phyloP scores from a whole-genome alignment of 2,113 vertebrate species.

The Perca fluviatilis region DNA sequence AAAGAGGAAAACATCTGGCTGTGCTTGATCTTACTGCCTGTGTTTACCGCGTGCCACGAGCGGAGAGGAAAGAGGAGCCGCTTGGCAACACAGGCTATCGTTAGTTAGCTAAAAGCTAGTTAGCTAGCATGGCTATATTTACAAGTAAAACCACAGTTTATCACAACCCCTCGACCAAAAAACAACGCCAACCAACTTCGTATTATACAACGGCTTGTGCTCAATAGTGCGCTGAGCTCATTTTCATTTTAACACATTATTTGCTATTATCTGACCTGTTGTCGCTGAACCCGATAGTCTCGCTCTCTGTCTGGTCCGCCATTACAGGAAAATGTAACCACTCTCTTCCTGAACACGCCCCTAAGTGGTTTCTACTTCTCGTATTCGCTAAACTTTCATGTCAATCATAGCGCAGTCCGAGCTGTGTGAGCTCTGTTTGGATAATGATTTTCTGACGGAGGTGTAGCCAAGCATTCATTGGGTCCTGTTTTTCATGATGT shows the following conservation, averaged over 20 bases:
- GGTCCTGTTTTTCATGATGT: constrained; percentile 30
- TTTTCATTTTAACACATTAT: neutral
- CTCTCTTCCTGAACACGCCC: constrained; percentile 80
- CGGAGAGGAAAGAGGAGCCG: constrained; percentile 17
- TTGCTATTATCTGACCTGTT: constrained; percentile 79
- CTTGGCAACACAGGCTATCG: constrained; percentile 52
- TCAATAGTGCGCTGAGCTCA: too few species aligned
- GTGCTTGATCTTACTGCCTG: constrained; percentile 25
- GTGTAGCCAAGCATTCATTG: constrained; percentile 16
- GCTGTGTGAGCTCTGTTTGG: constrained; percentile 48
- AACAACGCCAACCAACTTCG: rapidly evolving
- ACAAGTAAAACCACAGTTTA: constrained; percentile 14
- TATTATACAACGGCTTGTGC: rapidly evolving
- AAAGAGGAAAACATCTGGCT: neutral
- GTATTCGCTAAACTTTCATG: constrained; percentile 49
- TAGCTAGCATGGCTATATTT: constrained; percentile 61
- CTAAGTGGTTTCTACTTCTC: neutral
- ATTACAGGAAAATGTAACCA: constrained; percentile 81
- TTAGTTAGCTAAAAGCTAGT: constrained; percentile 63
- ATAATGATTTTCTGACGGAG: neutral
- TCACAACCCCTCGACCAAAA: neutral
- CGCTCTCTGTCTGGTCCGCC: constrained; percentile 86
- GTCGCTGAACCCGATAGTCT: constrained; percentile 82
- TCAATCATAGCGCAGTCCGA: constrained; percentile 16
- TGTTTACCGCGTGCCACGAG: constrained; percentile 71